Base-by-base conservation (phyloP, 2,113 vertebrate species). In the Vulpes ferrilata region DNA sequence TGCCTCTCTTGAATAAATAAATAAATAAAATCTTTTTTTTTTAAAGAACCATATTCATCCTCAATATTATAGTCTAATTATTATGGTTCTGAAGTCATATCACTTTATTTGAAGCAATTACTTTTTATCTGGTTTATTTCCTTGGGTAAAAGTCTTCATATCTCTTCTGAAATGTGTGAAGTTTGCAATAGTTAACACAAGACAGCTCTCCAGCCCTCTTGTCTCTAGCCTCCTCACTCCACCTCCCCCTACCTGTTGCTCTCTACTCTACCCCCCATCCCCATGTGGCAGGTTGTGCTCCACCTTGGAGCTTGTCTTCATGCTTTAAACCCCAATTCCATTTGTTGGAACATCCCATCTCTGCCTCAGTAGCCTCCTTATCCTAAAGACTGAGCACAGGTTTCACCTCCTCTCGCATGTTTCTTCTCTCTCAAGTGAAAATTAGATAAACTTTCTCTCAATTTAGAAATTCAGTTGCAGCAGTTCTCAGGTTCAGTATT, bases 251-350 rank as follows among this genome's bases (percentile, higher is more conserved):
- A 27, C 59, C 3, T 48, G 43, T 11, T 27, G 5, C 30, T 82
- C 4, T 19, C 30, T 51, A 0, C 11, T 38, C 12, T 0, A 1
- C 19, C 9, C 4, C 25, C 23, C 71, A 10, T 0, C 9, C 43
- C 19, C n/a, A 16, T 0, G 22, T 25, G 3, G 22, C 60, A 9
- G 15, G 27, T 32, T 25, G 2, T 6, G 79, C 59, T 23, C 85
- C 19, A 55, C 30, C 9, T 38, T n/a, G 38, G 62, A 83, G 43
- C 17, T 55, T 69, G 5, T 19, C 38, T 78, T 8, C 27, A 2
- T 64, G 65, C 19, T 60, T 78, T 7, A 30, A 17, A 27, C 43
- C 51, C 43, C 43, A 76, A 0, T 11, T 35, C 38, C 43, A 32
- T 64, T 74, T 17, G 35, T 25, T 32, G 35, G 71, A 38, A 27